These are phyloP conservation scores for Pseudolycoriella hygida DNA, from an alignment of 2,888 invertebrate species.

Conservation along the genomic window DNA sequence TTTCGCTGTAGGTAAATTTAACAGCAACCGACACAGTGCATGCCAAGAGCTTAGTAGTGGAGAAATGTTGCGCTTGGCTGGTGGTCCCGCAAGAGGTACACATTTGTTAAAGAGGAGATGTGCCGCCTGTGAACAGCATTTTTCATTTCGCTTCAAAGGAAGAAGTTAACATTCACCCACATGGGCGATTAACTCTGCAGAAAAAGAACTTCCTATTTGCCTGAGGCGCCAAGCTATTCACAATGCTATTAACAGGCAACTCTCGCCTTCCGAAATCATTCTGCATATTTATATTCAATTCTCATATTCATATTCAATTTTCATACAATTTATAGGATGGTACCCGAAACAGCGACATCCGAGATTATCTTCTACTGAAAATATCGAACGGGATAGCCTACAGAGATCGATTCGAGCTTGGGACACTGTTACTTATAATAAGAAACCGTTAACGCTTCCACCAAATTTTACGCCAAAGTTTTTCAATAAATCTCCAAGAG, in stretches of 20 bases:
- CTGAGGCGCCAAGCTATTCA: too few species aligned
- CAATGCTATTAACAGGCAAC: too few species aligned
- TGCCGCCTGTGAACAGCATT: too few species aligned
- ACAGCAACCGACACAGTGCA: constrained; percentile 33
- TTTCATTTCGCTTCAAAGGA: too few species aligned
- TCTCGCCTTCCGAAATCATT: too few species aligned
- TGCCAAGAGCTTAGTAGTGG: constrained; percentile 45
- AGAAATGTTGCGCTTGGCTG: constrained; percentile 60
- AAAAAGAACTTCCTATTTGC: too few species aligned
- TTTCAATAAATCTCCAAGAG: constrained; percentile 74
- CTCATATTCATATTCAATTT: too few species aligned
- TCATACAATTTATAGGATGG: constrained; percentile 56
- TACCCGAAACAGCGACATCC: constrained; percentile 56
- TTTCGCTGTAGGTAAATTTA: constrained; percentile 26
- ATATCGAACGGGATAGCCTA: constrained; percentile 50
- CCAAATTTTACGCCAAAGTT: constrained; percentile 80
- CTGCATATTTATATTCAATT: too few species aligned
- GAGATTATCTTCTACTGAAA: constrained; percentile 72
- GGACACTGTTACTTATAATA: constrained; percentile 33
- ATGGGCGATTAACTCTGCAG: too few species aligned
- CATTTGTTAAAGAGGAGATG: too few species aligned
- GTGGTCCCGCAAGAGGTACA: constrained; percentile 49
- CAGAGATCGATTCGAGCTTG: constrained; percentile 33
- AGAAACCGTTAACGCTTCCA: constrained; percentile 73
- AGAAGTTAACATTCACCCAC: too few species aligned